A percentile compares a stretch with the other conserved stretches of the same genome.
phyloP scores from a whole-genome alignment of 2,888 invertebrate species.

The Willowsia nigromaculata region DNA sequence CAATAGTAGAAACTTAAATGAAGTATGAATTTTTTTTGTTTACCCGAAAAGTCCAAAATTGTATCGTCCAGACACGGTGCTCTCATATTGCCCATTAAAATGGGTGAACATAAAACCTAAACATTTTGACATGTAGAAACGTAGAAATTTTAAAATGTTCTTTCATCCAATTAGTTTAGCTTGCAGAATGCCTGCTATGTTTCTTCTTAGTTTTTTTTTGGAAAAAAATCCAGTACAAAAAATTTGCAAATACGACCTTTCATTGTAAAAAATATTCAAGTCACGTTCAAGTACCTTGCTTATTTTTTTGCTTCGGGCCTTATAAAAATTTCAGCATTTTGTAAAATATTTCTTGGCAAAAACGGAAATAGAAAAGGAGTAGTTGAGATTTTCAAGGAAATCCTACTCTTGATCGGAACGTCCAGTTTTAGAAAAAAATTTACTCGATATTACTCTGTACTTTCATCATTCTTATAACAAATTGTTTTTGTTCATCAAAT shows the following conservation, averaged over 20 bases:
- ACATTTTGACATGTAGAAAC: background rate
- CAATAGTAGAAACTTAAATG: background rate
- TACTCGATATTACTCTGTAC: constrained; percentile 29
- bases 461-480: constrained; percentile 30
- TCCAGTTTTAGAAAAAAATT: background rate
- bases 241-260: constrained; percentile 1
- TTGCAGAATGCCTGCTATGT: background rate
- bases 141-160: background rate
- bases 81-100: background rate
- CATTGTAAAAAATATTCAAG: constrained; percentile 50
- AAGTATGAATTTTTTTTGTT: background rate
- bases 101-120: constrained; percentile 1
- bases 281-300: constrained; percentile 71
- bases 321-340: constrained; percentile 35
- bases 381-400: background rate
- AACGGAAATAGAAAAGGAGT: background rate
- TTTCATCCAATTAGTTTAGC: background rate
- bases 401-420: background rate
- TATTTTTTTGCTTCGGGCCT: constrained; percentile 42
- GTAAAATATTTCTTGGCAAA: background rate
- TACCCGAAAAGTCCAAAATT: constrained; percentile 13
- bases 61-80: background rate
- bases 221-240: constrained; percentile 46
- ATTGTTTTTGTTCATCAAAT: constrained; percentile 12
- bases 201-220: constrained; percentile 16